Conservation (phyloP, 2,888 invertebrate species). For the Spisula solida region DNA sequence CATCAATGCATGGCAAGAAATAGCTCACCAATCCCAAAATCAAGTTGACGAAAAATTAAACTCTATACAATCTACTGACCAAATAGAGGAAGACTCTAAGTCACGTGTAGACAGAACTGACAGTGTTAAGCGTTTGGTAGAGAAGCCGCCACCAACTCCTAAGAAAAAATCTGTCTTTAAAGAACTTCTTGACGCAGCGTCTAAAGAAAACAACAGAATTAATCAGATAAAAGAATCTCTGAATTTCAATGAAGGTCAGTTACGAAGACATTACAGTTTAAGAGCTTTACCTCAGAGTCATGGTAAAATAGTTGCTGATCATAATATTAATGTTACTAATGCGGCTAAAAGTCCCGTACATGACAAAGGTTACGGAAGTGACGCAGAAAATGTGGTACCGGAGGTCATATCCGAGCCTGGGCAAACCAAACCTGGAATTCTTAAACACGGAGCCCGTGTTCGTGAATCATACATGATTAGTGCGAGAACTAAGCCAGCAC, state of each 20-base stretch:
- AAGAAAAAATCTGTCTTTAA: constrained; percentile 56
- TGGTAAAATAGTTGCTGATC: neutral
- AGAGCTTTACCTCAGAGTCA: neutral
- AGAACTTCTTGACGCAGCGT: constrained; percentile 59
- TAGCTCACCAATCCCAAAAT: neutral
- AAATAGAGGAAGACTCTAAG: neutral
- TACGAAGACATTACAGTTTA: constrained; percentile 29
- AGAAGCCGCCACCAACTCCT: constrained; percentile 45
- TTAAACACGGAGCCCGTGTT: constrained; percentile 49
- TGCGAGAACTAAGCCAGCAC: constrained; percentile 11
- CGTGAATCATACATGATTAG: constrained; percentile 25
- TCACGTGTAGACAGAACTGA: neutral
- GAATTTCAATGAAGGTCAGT: constrained; percentile 17
- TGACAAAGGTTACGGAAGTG: neutral
- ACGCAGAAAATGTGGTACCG: constrained; percentile 31
- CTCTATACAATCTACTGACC: neutral
- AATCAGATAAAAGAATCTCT: constrained; percentile 59
- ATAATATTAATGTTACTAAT: neutral
- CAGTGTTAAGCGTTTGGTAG: constrained; percentile 5
- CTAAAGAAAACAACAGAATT: constrained; percentile 49
- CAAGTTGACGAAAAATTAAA: neutral
- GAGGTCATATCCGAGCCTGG: constrained; percentile 33
- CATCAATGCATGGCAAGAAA: constrained; percentile 32
- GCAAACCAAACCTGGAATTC: constrained; percentile 57
- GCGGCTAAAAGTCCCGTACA: neutral